A percentile compares a stretch with the other conserved stretches of the same genome.
phyloP scores from a whole-genome alignment of 2,797 vertebrate genomes.

The Spea hammondii region DNA sequence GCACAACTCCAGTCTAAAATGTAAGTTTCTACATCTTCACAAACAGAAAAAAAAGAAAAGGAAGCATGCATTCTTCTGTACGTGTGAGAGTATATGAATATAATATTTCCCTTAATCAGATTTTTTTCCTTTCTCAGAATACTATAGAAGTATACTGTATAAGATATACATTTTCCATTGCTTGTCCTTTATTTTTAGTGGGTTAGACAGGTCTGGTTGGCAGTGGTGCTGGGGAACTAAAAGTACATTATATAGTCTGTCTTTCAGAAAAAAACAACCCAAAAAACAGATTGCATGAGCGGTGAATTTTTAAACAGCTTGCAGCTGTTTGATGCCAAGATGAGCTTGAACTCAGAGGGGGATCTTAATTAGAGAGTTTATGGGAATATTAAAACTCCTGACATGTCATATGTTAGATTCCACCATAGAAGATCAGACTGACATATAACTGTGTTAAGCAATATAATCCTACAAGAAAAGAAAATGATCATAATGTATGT shows the following conservation, averaged over 20 bases:
- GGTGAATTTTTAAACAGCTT: constrained; percentile 15
- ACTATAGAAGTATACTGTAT: no score
- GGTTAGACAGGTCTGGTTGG: no score
- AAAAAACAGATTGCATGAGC: neutral
- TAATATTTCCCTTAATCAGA: no score
- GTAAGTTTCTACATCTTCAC: no score
- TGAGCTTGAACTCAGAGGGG: constrained; percentile 17
- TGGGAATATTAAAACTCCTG: neutral
- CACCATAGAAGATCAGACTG: neutral
- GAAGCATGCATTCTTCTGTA: no score
- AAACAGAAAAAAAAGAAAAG: no score
- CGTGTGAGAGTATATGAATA: no score
- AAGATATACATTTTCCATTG: neutral
- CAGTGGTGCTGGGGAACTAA: neutral
- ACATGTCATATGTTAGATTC: neutral
- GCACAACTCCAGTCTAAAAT: no score
- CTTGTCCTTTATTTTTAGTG: neutral
- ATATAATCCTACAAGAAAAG: neutral
- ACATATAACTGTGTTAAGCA: neutral
- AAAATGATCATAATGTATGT: neutral
- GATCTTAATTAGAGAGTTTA: constrained; percentile 5
- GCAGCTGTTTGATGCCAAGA: constrained; percentile 8
- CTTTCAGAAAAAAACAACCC: neutral
- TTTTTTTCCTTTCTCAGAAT: no score
- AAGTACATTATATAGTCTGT: neutral